Evolutionary conservation across 2,113 vertebrate genomes (phyloP).

Genomic region (Pomatostomus ruficeps): DNA sequence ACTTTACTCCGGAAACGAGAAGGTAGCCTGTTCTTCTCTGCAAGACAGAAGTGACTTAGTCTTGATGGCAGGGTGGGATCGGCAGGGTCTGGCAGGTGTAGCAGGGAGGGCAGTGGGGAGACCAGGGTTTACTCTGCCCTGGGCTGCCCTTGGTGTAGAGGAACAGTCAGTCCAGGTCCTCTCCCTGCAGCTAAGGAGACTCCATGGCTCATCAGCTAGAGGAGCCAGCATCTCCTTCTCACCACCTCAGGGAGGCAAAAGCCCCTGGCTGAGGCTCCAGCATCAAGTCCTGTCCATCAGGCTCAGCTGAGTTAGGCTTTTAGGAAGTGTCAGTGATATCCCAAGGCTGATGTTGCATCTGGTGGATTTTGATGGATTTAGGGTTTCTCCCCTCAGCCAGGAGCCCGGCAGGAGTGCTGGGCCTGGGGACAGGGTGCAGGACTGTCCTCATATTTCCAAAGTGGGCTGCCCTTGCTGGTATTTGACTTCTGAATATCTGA

Average conservation of each 20-base stretch:
- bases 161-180: background rate
- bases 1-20: background rate
- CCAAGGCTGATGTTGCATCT: background rate
- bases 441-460: background rate
- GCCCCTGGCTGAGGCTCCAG: background rate
- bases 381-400: background rate
- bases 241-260: background rate
- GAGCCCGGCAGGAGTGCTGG: background rate
- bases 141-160: background rate
- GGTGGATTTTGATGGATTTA: background rate
- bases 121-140: background rate
- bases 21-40: background rate
- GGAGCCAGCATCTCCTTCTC: background rate
- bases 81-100: background rate
- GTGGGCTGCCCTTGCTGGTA: background rate
- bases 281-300: background rate
- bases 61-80: background rate
- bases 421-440: background rate
- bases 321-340: background rate
- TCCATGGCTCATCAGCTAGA: background rate
- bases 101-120: background rate
- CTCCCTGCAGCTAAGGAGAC: background rate
- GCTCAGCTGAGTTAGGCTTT: background rate
- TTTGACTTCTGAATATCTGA: background rate
- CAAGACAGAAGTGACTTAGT: background rate